A percentile compares a stretch with the other conserved stretches of the same genome.
Evolutionary conservation across 2,888 invertebrate species (phyloP).

Genomic region (Andrena bicolor): DNA sequence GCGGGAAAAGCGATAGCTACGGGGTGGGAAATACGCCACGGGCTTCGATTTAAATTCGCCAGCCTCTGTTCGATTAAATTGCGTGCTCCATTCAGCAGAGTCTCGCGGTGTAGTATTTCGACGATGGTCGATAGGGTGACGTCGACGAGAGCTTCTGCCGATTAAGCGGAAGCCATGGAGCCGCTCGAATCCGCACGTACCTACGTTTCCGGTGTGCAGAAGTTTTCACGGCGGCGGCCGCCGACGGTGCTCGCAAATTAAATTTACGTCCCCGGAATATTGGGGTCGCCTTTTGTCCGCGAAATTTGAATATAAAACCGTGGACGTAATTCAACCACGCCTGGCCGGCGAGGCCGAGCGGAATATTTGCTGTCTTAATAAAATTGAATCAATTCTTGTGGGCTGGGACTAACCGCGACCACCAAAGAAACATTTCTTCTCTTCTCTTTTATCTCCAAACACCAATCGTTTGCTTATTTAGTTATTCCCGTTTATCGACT

Average conservation of each 20-base stretch:
- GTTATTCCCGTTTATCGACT: background rate
- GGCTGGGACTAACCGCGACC: background rate
- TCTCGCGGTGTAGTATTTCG: constrained; percentile 46
- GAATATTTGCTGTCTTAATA: background rate
- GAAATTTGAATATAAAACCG: constrained; percentile 35
- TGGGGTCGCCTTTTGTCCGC: constrained; percentile 33
- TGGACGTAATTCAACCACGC: background rate
- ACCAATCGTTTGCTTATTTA: background rate
- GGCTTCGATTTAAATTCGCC: constrained; percentile 46
- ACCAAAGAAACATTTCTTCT: background rate
- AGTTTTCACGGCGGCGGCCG: constrained; percentile 26
- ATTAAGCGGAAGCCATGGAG: constrained; percentile 48
- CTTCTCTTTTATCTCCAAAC: background rate
- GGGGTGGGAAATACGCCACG: background rate
- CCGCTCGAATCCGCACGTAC: constrained; percentile 21
- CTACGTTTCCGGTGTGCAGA: constrained; percentile 30
- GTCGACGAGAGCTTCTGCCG: constrained; percentile 42
- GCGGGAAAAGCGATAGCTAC: constrained; percentile 17
- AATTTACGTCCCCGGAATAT: constrained; percentile 35
- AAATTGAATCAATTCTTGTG: constrained; percentile 1
- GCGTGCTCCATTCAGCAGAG: constrained; percentile 23
- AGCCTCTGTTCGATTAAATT: constrained; percentile 46
- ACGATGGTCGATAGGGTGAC: constrained; percentile 37
- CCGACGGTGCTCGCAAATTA: constrained; percentile 31
- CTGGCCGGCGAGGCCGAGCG: background rate